These are phyloP conservation scores for Rhagoletis zephyria DNA, from an alignment of 1,140 invertebrate genomes.

Conservation along the genomic window DNA sequence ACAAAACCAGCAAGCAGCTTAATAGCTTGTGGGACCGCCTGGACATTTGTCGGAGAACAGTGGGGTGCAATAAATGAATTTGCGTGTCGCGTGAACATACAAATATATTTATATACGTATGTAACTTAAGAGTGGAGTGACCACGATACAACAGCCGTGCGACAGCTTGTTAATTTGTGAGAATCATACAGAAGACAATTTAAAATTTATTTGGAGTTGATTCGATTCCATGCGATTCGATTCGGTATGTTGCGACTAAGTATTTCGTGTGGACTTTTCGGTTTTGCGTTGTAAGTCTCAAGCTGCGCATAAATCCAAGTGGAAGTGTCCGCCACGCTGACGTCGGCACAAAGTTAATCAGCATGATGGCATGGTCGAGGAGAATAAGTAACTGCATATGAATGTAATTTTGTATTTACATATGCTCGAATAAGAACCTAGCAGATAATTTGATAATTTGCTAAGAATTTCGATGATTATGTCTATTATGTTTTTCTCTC, in stretches of 20 bases:
- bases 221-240: background rate
- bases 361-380: background rate
- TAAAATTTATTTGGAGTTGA: constrained; percentile 51
- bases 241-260: background rate
- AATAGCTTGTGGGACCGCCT: background rate
- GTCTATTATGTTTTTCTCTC: background rate
- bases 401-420: background rate
- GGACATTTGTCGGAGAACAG: constrained; percentile 5
- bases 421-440: background rate
- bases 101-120: background rate
- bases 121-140: background rate
- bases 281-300: background rate
- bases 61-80: constrained; percentile 51
- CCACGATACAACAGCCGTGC: constrained; percentile 54
- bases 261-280: constrained; percentile 25
- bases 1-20: background rate
- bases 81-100: background rate
- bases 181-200: constrained; percentile 50
- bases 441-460: background rate
- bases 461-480: background rate
- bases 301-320: background rate
- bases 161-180: constrained; percentile 71
- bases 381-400: background rate
- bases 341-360: background rate
- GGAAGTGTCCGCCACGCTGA: background rate